Percentiles rank a stretch among this genome's conserved stretches.
Evolutionary conservation across 2,888 invertebrate genomes (phyloP).

Genomic region (Hyposoter didymator): DNA sequence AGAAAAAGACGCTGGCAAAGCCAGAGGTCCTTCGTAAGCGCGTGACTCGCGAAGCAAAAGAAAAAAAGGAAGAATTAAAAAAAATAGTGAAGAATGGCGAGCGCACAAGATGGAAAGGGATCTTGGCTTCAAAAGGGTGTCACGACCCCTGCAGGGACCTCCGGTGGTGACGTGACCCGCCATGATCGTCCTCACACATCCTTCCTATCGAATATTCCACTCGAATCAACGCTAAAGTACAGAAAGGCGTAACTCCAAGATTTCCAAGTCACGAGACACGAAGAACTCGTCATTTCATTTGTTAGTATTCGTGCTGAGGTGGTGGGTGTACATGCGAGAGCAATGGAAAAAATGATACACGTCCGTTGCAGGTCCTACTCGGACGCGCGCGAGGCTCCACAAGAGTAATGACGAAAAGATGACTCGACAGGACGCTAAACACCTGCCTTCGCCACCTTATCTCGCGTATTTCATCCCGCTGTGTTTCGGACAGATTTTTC

Average conservation of each 20-base stretch:
- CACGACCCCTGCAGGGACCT: slow-evolving; percentile 61
- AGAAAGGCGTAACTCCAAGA: slow-evolving; percentile 8
- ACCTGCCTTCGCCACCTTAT: slow-evolving; percentile 82
- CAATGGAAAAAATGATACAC: slow-evolving; percentile 33
- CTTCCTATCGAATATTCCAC: neutral
- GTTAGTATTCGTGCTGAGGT: neutral
- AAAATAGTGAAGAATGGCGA: slow-evolving; percentile 35
- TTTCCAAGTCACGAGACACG: neutral
- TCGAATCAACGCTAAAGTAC: neutral
- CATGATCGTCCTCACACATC: slow-evolving; percentile 53
- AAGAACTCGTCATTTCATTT: neutral
- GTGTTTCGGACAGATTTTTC: slow-evolving; percentile 77
- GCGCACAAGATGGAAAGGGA: slow-evolving; percentile 61
- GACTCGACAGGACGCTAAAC: slow-evolving; percentile 81
- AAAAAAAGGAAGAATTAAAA: neutral
- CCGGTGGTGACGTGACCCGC: slow-evolving; percentile 64
- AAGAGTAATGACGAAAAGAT: slow-evolving; percentile 82
- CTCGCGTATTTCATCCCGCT: slow-evolving; percentile 78
- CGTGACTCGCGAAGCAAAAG: neutral
- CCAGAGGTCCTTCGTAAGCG: neutral
- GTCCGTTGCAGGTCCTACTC: slow-evolving; percentile 56
- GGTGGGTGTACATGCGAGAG: neutral
- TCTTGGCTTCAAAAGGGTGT: slow-evolving; percentile 65
- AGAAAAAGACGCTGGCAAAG: neutral
- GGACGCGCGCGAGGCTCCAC: slow-evolving; percentile 66